phyloP scores from a whole-genome alignment of 1,140 invertebrate species.

The Carposina sasakii region DNA sequence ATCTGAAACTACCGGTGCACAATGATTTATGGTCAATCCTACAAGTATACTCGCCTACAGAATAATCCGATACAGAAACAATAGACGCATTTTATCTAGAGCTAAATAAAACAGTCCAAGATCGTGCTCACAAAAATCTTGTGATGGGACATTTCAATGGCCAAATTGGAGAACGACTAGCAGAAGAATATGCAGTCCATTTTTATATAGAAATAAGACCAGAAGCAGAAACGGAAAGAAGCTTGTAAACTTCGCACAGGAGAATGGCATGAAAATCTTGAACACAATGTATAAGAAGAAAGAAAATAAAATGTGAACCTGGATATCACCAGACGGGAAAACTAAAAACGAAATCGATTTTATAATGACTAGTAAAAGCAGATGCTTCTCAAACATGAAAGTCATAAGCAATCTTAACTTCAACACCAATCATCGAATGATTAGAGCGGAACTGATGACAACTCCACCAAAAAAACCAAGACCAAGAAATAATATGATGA shows the following conservation, averaged over 20 bases:
- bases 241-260: not conserved
- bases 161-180: not conserved
- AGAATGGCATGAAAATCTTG: not conserved
- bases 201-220: not conserved
- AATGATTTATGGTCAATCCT: constrained; percentile 5
- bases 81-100: not conserved
- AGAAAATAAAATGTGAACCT: constrained; percentile 1
- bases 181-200: not conserved
- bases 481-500: too few species aligned
- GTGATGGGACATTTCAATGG: not conserved
- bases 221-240: not conserved
- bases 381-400: not conserved
- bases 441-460: not conserved
- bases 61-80: not conserved
- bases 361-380: not conserved
- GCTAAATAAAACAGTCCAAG: not conserved
- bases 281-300: constrained; percentile 1
- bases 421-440: too few species aligned
- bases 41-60: constrained; percentile 3
- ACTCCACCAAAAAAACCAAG: too few species aligned
- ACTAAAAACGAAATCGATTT: constrained; percentile 1
- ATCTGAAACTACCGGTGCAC: not conserved
- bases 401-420: not conserved
- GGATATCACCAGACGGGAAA: constrained; percentile 5
- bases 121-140: not conserved